Evolutionary conservation across 2,888 invertebrate species (phyloP).

Genomic region (Caenorhabditis afra): DNA sequence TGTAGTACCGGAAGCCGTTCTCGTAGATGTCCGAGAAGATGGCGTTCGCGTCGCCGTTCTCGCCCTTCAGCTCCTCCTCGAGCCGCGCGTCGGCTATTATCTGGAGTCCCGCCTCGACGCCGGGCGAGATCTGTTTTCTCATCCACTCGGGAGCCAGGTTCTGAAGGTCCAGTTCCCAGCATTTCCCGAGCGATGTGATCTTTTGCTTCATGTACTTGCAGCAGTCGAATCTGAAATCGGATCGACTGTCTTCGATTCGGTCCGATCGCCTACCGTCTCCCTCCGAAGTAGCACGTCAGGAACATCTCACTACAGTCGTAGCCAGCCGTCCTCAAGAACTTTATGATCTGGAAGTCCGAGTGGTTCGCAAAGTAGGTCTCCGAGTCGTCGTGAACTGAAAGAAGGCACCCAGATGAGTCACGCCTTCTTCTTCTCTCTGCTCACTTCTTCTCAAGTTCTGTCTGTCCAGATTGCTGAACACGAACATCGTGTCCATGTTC

Average conservation of each 20-base stretch:
- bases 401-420: too few species aligned
- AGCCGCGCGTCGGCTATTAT: slow-evolving; percentile 70
- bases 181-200: slow-evolving; percentile 76
- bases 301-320: slow-evolving; percentile 72
- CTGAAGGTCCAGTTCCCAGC: slow-evolving; percentile 70
- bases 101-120: slow-evolving; percentile 74
- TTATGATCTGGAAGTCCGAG: slow-evolving; percentile 61
- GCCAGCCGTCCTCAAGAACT: slow-evolving; percentile 66
- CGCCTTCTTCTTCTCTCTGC: slow-evolving; percentile 4
- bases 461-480: slow-evolving; percentile 53
- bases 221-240: slow-evolving; percentile 60
- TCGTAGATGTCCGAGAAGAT: slow-evolving; percentile 72
- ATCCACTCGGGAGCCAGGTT: slow-evolving; percentile 70
- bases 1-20: slow-evolving; percentile 76
- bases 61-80: slow-evolving; percentile 68
- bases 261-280: slow-evolving; percentile 57
- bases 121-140: slow-evolving; percentile 72
- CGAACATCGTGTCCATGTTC: slow-evolving; percentile 63
- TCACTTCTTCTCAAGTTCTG: slow-evolving; percentile 40
- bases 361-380: slow-evolving; percentile 58
- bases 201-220: slow-evolving; percentile 72
- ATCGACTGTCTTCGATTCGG: not conserved
- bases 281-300: slow-evolving; percentile 71
- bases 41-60: slow-evolving; percentile 51
- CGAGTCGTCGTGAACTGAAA: slow-evolving; percentile 60